Conservation (phyloP, 53 echinoderm and acorn worm genomes). For the Temnopleurus reevesii region DNA sequence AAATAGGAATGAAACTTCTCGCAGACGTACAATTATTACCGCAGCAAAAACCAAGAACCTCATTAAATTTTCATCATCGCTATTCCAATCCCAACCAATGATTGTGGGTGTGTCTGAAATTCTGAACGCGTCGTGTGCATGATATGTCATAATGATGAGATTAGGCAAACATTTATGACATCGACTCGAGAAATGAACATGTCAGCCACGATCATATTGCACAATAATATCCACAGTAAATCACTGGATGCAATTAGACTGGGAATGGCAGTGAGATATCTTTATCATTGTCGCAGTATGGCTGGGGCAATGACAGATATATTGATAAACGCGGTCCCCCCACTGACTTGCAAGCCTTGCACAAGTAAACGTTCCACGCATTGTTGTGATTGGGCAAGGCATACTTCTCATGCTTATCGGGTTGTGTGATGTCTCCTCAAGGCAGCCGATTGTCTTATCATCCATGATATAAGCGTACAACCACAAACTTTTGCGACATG, state of each 20-base stretch:
- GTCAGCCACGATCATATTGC: neutral
- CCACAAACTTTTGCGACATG: no score
- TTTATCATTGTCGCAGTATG: neutral
- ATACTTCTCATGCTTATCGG: slow-evolving; percentile 28
- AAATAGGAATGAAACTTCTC: no score
- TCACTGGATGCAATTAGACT: slow-evolving; percentile 23
- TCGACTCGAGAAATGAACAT: neutral
- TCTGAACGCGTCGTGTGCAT: neutral
- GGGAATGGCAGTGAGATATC: neutral
- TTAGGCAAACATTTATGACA: neutral
- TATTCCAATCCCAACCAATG: neutral
- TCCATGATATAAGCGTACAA: neutral
- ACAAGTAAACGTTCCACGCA: slow-evolving; percentile 8
- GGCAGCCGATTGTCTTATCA: neutral
- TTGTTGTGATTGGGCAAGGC: slow-evolving; percentile 35
- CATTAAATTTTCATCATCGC: neutral
- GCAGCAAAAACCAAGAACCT: neutral
- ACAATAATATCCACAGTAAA: neutral
- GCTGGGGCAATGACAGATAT: slow-evolving; percentile 29
- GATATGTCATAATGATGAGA: slow-evolving; percentile 4
- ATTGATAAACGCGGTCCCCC: slow-evolving; percentile 40
- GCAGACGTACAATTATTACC: no score
- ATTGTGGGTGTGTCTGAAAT: neutral
- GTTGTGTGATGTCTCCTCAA: slow-evolving; percentile 16
- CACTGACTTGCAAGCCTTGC: neutral